Base-by-base conservation (phyloP, 2,888 invertebrate species). In the Strigamia maritima region DNA sequence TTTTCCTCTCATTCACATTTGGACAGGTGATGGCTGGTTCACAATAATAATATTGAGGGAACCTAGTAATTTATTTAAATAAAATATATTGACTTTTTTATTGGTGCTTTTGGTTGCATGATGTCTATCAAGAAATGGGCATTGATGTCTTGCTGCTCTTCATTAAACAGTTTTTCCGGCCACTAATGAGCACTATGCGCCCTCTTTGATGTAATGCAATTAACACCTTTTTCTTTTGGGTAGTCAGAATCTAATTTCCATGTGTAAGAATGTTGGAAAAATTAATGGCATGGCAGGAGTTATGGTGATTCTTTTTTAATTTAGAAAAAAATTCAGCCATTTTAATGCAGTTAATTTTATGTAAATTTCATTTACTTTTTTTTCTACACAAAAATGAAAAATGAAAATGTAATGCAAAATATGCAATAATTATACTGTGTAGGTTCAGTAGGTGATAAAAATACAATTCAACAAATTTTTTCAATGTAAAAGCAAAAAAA, bases 191-290 rank as follows among this genome's bases (percentile, higher is more conserved):
- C 65, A 65, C 65, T 65, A 26, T 26, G 26, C 28, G 24, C 49
- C 49, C 49, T 49, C 40, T 49, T 49, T 49, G 49, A 16, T 24
- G 65, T 65, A 65, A 65, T 65, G 65, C 65, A 65, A 65, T 65
- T 65, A 65, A 65, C 65, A 28, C 65, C 26, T 65, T 65, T 24
- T 65, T 28, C 65, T 26, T 65, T 65, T 65, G 12, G 65, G 22
- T 65, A 65, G 26, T 65, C 49, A 6, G 16, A 65, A 65, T 65
- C 65, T 65, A 65, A 65, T 65, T 65, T 65, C 16, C n/a, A 6
- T n/a, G 49, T n/a, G 16, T 44, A 14, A 16, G 40, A n/a, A 14
- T 12, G 40, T 14, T 4, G 65, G 4, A 28, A 8, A 65, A 65
- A 65, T 65, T 24, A 26, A 65, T 65, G 2, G 49, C 3, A 19